phyloP scores from a whole-genome alignment of 2,888 invertebrate species.

The Panopea generosa region DNA sequence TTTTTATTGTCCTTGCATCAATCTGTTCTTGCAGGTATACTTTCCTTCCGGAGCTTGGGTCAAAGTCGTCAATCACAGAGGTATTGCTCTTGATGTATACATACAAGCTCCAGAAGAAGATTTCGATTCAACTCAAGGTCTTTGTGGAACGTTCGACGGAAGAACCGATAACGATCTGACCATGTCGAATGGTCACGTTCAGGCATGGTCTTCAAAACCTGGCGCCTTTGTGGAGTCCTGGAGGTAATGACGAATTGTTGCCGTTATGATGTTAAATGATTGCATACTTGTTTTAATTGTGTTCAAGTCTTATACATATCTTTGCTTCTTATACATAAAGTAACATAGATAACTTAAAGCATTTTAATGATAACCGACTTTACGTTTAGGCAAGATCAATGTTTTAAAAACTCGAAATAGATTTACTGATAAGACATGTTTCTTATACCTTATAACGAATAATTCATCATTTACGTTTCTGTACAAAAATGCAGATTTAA shows the following conservation, averaged over 20 bases:
- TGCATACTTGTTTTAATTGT: too few species aligned
- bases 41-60: slow-evolving; percentile 51
- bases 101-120: slow-evolving; percentile 45
- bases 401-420: too few species aligned
- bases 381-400: too few species aligned
- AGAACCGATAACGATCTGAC: slow-evolving; percentile 39
- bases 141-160: slow-evolving; percentile 59
- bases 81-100: slow-evolving; percentile 18
- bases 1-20: too few species aligned
- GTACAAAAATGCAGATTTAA: too few species aligned
- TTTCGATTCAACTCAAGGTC: slow-evolving; percentile 28
- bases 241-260: slow-evolving; percentile 56
- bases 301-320: too few species aligned
- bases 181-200: slow-evolving; percentile 10
- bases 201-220: slow-evolving; percentile 13
- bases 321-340: too few species aligned
- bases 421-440: too few species aligned
- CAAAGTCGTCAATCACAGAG: slow-evolving; percentile 9
- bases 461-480: too few species aligned
- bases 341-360: too few species aligned
- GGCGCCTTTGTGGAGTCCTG: slow-evolving; percentile 55
- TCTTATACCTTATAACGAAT: too few species aligned
- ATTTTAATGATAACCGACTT: too few species aligned
- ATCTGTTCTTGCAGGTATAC: slow-evolving; percentile 43
- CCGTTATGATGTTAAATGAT: neutral